Conservation (phyloP, 1,140 invertebrate species). For the Micrasema longulum region DNA sequence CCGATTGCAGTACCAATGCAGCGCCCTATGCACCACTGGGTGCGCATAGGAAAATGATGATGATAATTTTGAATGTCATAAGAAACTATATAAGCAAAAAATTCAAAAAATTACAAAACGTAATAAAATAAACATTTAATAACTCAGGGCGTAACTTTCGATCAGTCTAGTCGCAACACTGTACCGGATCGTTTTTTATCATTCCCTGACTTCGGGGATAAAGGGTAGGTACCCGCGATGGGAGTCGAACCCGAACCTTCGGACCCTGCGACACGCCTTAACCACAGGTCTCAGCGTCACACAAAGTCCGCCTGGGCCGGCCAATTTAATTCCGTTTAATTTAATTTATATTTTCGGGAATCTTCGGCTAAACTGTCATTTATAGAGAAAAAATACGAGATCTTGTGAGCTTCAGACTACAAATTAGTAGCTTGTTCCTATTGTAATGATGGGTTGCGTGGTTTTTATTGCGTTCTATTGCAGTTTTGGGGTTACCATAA, state of each 20-base stretch:
- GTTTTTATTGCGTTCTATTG: conserved; percentile 9
- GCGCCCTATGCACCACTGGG: too few relatives aligned
- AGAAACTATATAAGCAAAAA: too few relatives aligned
- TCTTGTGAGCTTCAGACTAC: not conserved
- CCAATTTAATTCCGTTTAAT: conserved; percentile 41
- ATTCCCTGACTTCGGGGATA: conserved; percentile 22
- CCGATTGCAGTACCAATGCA: too few relatives aligned
- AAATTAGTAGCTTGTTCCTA: conserved; percentile 5
- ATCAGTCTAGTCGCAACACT: conserved; percentile 36
- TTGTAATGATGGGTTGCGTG: conserved; percentile 13
- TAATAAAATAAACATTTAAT: too few relatives aligned
- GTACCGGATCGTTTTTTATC: conserved; percentile 22
- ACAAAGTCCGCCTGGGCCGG: conserved; percentile 27
- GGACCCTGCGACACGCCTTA: conserved; percentile 47
- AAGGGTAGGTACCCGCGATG: conserved; percentile 19
- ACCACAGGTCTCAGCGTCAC: conserved; percentile 45
- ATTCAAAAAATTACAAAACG: too few relatives aligned
- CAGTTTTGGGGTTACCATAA: not conserved
- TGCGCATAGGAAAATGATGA: too few relatives aligned
- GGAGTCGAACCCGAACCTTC: conserved; percentile 19
- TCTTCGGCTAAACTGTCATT: conserved; percentile 36
- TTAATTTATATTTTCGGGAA: conserved; percentile 34
- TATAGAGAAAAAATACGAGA: conserved; percentile 9
- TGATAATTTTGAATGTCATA: too few relatives aligned
- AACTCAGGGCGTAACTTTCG: conserved; percentile 14